phyloP scores from a whole-genome alignment of 2,113 vertebrate genomes.

The Lycaon pictus region DNA sequence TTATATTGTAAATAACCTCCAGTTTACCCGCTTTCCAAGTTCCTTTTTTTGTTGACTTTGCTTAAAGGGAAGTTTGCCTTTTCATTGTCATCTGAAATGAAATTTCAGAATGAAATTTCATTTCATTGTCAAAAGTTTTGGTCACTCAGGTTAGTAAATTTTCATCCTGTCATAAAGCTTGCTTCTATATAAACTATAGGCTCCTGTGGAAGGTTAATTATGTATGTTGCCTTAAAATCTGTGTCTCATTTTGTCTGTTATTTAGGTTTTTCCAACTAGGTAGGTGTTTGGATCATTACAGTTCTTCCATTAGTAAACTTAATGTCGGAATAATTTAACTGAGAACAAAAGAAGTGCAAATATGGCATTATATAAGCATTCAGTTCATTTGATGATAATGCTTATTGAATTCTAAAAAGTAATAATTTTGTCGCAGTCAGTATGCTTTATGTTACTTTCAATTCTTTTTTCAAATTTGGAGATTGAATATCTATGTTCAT shows the following conservation, averaged over 20 bases:
- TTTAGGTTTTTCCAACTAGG: slow-evolving; percentile 8
- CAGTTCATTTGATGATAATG: slow-evolving; percentile 2
- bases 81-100: slow-evolving; percentile 54
- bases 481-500: background rate
- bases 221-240: slow-evolving; percentile 51
- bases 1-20: slow-evolving; percentile 20
- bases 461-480: slow-evolving; percentile 24
- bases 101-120: too few species aligned
- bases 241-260: slow-evolving; percentile 30
- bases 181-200: background rate
- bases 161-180: slow-evolving; percentile 35
- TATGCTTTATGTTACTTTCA: slow-evolving; percentile 29
- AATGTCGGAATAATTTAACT: slow-evolving; percentile 47
- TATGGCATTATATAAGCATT: background rate
- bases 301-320: slow-evolving; percentile 17
- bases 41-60: slow-evolving; percentile 3
- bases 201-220: slow-evolving; percentile 15
- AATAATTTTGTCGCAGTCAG: background rate
- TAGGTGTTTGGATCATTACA: slow-evolving; percentile 39
- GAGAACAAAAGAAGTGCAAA: background rate
- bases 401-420: slow-evolving; percentile 45
- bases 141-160: slow-evolving; percentile 23
- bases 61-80: slow-evolving; percentile 18
- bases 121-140: slow-evolving; percentile 52
- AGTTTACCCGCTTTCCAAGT: slow-evolving; percentile 49